phyloP scores from a whole-genome alignment of 2,113 vertebrate genomes.

The Muntiacus muntjak region DNA sequence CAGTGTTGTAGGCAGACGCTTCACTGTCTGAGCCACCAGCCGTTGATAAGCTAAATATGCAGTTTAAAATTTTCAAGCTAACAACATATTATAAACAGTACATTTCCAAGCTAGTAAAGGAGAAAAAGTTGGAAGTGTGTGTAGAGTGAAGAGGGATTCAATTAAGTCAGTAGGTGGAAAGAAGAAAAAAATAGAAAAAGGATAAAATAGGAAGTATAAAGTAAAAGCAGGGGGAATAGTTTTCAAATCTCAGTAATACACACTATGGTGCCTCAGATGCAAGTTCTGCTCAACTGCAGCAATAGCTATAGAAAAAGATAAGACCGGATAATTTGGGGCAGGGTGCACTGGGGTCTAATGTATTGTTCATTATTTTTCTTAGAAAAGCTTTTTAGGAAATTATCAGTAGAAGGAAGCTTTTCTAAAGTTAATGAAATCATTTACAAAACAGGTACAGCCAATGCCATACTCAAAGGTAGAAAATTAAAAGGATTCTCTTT shows the following conservation, averaged over 20 bases:
- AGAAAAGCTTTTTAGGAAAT: neutral
- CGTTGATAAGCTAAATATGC: neutral
- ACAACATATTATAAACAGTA: neutral
- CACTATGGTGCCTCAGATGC: neutral
- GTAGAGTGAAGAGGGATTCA: neutral
- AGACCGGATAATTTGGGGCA: neutral
- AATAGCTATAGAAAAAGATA: neutral
- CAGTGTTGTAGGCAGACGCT: neutral
- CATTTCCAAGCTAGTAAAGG: neutral
- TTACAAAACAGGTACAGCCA: neutral
- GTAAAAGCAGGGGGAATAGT: neutral
- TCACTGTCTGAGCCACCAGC: neutral
- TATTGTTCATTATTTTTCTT: neutral
- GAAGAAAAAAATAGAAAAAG: neutral
- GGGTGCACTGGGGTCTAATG: neutral
- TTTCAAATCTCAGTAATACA: neutral
- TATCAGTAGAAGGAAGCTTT: neutral
- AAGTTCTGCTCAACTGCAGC: neutral
- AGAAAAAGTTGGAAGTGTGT: neutral
- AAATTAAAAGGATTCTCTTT: neutral
- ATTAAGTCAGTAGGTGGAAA: neutral
- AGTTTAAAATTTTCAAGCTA: neutral
- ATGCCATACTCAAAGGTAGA: neutral
- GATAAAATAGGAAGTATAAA: neutral
- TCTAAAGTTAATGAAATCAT: neutral